Evolutionary conservation across 2,113 vertebrate genomes (phyloP), one percentile per base, ranked within the genome.

Genomic region (Tichodroma muraria): DNA sequence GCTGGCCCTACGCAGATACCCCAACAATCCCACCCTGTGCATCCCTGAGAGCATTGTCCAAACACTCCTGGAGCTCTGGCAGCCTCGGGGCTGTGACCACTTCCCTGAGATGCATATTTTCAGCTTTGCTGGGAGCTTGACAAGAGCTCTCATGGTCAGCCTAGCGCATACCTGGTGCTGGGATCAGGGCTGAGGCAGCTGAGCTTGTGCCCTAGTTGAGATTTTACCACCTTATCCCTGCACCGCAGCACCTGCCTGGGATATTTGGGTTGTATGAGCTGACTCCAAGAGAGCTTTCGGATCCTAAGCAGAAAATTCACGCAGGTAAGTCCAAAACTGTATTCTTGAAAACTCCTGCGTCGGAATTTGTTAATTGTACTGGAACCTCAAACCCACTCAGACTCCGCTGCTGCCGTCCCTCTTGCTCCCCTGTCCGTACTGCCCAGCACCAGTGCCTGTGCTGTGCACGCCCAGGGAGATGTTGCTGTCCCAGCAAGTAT

Each of bases 351-450:
- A 78, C 13, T 57, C 59, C 37, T n/a, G 11, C 0, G 0, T 6
- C 4, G 10, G 40, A 79, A 53, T n/a, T n/a, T n/a, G n/a, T n/a
- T n/a, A 14, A 40, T 40, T 71, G 40, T 27, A 8, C 22, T 54
- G 59, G 52, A 68, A 68, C 76, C 42, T 63, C 45, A 66, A 2
- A 50, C 56, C 60, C 15, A 3, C 11, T 76, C 61, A 23, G 84
- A 19, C 25, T 50, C 5, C 1, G 0, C 6, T 37, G 25, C 8
- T 73, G 31, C 52, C 31, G 31, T 11, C 25, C 18, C 47, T 71
- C 42, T 40, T 63, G 8, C 23, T 52, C 25, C 35, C 6, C 12
- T 42, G 30, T 45, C 38, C 0, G 0, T 33, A 5, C 10, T n/a
- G 33, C 59, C 28, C 49, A 38, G 40, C 23, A n/a, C 50, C 2